Evolutionary conservation across 2,888 invertebrate species (phyloP).

Genomic region (Allacma fusca): DNA sequence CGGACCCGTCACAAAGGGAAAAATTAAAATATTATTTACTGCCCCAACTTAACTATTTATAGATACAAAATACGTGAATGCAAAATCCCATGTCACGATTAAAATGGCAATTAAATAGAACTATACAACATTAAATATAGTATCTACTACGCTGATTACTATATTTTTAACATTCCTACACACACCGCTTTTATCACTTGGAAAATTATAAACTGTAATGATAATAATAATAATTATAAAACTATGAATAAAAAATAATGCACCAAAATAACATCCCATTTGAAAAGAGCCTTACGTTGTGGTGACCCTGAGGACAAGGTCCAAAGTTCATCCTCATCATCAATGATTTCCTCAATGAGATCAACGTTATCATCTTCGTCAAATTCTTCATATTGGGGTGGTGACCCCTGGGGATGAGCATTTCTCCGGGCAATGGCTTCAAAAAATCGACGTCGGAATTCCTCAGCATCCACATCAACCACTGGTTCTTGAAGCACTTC

Average conservation of each 20-base stretch:
- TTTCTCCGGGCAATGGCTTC: constrained; percentile 36
- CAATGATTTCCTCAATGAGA: constrained; percentile 32
- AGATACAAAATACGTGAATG: no score
- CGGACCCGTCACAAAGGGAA: no score
- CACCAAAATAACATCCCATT: no score
- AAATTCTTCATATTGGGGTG: constrained; percentile 41
- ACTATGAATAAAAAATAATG: neutral
- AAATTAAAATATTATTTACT: no score
- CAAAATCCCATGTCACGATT: no score
- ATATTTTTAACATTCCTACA: no score
- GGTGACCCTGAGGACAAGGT: neutral
- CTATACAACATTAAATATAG: no score
- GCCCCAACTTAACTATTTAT: no score
- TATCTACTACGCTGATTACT: no score
- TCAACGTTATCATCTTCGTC: constrained; percentile 45
- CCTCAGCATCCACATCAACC: constrained; percentile 26
- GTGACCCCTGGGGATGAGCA: constrained; percentile 23
- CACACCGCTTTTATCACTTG: no score
- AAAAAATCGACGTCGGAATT: constrained; percentile 33
- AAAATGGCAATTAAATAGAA: no score
- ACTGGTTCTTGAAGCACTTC: neutral
- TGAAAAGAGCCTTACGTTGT: neutral
- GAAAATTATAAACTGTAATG: no score
- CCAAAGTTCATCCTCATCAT: constrained; percentile 14
- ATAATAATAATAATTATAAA: neutral